These are phyloP conservation scores for Catocala nupta DNA, from an alignment of 2,888 invertebrate species.

Conservation along the genomic window DNA sequence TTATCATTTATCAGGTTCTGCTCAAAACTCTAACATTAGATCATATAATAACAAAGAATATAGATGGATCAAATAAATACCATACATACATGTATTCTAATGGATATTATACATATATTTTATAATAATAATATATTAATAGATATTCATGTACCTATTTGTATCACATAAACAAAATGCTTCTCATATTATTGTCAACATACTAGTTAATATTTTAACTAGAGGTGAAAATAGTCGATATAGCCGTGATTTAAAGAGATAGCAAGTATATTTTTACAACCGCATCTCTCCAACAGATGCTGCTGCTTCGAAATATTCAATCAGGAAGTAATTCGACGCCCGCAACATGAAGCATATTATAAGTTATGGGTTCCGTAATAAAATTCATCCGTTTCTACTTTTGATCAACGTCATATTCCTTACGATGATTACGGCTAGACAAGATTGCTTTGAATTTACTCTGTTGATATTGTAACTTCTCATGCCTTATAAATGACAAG, in stretches of 20 bases:
- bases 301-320: slow-evolving; percentile 44
- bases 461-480: slow-evolving; percentile 3
- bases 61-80: too few species aligned
- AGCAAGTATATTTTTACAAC: slow-evolving; percentile 25
- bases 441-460: slow-evolving; percentile 11
- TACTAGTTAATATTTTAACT: not conserved
- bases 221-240: not conserved
- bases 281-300: slow-evolving; percentile 27
- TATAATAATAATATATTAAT: too few species aligned
- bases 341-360: slow-evolving; percentile 58
- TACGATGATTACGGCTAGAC: slow-evolving; percentile 21
- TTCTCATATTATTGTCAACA: too few species aligned
- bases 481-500: too few species aligned
- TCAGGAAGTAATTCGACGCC: slow-evolving; percentile 70
- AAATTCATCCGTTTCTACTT: slow-evolving; percentile 67
- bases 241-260: not conserved
- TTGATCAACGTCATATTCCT: slow-evolving; percentile 61
- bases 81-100: too few species aligned
- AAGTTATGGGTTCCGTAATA: slow-evolving; percentile 67
- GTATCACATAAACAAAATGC: too few species aligned
- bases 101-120: too few species aligned
- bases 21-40: too few species aligned
- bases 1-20: too few species aligned
- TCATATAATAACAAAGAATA: too few species aligned
- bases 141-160: too few species aligned